phyloP scores from a whole-genome alignment of 2,888 invertebrate species.

The Steromphala cineraria region DNA sequence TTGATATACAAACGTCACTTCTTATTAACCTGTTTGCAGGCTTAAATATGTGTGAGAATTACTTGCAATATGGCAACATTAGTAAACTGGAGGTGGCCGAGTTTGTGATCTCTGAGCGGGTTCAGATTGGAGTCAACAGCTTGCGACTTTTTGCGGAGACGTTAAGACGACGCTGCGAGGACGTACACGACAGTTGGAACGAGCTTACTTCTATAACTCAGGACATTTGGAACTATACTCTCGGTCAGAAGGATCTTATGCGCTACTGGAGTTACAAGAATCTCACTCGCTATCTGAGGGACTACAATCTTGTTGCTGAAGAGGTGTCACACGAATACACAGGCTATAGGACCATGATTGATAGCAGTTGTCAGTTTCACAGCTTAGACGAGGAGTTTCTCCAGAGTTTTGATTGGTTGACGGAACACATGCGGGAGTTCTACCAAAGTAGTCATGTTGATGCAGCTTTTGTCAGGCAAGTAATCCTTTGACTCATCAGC shows the following conservation, averaged over 20 bases:
- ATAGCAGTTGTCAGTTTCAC: conserved; percentile 36
- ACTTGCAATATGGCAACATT: conserved; percentile 26
- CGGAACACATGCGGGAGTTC: conserved; percentile 38
- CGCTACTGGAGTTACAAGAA: conserved; percentile 39
- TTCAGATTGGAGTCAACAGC: conserved; percentile 32
- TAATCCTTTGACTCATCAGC: not conserved
- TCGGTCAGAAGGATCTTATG: conserved; percentile 39
- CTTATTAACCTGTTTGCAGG: conserved; percentile 1
- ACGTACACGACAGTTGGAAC: conserved; percentile 45
- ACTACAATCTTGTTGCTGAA: conserved; percentile 26
- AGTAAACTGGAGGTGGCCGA: conserved; percentile 37
- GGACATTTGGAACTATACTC: conserved; percentile 43
- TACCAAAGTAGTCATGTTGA: conserved; percentile 41
- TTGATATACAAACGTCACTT: not conserved
- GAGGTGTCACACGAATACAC: conserved; percentile 16
- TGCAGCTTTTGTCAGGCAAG: conserved; percentile 47
- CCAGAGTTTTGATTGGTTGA: conserved; percentile 36
- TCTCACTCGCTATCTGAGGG: conserved; percentile 30
- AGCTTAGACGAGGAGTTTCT: conserved; percentile 44
- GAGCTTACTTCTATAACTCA: conserved; percentile 27
- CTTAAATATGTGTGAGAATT: conserved; percentile 23
- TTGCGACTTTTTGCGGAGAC: conserved; percentile 49
- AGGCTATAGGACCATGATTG: conserved; percentile 28
- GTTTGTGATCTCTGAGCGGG: conserved; percentile 29
- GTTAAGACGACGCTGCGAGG: conserved; percentile 43